A percentile compares a stretch with the other conserved stretches of the same genome.
Conservation (phyloP, 2,888 invertebrate genomes). For the Platycheirus albimanus region DNA sequence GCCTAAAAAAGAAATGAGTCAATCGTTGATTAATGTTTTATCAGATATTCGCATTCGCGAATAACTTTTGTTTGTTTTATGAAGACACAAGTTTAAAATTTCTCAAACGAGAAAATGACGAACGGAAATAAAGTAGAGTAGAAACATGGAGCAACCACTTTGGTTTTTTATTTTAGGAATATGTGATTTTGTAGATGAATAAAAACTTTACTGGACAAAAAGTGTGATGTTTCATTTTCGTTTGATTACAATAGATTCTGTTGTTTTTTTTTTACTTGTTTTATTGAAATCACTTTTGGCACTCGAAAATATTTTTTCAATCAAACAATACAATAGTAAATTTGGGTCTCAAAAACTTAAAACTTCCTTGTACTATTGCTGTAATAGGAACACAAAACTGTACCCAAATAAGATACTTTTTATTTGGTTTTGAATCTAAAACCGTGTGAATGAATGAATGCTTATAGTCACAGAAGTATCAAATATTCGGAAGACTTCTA, state of each 20-base stretch:
- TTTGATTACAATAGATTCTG: too few relatives aligned
- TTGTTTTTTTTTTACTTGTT: too few relatives aligned
- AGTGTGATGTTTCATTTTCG: too few relatives aligned
- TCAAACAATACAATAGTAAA: too few relatives aligned
- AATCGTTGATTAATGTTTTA: not conserved
- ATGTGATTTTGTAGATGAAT: too few relatives aligned
- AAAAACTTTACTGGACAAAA: too few relatives aligned
- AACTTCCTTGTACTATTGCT: too few relatives aligned
- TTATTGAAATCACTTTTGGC: too few relatives aligned
- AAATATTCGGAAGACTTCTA: slow-evolving; percentile 44
- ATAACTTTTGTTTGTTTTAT: not conserved
- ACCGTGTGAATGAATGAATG: slow-evolving; percentile 21
- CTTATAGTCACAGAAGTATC: slow-evolving; percentile 24
- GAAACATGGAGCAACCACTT: not conserved
- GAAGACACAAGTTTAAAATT: not conserved
- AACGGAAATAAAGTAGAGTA: not conserved
- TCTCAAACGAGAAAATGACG: not conserved
- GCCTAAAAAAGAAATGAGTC: not conserved
- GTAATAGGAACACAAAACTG: too few relatives aligned
- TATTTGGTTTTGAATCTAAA: not conserved
- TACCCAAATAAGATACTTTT: not conserved
- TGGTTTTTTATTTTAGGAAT: not conserved
- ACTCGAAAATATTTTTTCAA: too few relatives aligned
- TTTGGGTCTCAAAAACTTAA: too few relatives aligned
- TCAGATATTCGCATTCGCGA: not conserved